These are phyloP conservation scores for Leptinotarsa undecemlineata DNA, from an alignment of 1,140 invertebrate genomes.

Conservation along the genomic window DNA sequence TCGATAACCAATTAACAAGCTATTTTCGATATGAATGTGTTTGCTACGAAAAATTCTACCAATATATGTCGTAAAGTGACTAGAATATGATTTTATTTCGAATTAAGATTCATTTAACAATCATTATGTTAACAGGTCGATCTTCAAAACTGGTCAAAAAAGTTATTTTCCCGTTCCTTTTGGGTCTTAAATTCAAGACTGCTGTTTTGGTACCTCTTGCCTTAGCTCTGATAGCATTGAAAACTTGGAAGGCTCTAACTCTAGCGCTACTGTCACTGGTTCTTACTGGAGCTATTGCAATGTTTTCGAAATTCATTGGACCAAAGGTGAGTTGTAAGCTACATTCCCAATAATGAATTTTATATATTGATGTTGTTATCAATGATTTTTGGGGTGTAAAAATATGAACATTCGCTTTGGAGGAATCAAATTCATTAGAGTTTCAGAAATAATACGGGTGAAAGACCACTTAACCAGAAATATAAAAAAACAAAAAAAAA, in stretches of 20 bases:
- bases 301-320: constrained; percentile 78
- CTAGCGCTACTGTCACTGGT: constrained; percentile 83
- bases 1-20: no score
- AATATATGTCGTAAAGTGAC: no score
- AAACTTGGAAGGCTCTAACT: constrained; percentile 85
- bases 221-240: constrained; percentile 78
- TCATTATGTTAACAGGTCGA: constrained; percentile 37
- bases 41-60: no score
- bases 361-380: neutral
- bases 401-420: no score
- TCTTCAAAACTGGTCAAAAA: constrained; percentile 76
- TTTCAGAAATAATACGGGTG: no score
- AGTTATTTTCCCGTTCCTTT: constrained; percentile 79
- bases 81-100: no score
- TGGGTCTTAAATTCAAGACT: constrained; percentile 83
- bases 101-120: no score
- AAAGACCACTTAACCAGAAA: no score
- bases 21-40: no score
- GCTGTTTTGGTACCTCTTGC: constrained; percentile 80
- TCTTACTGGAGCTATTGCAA: constrained; percentile 76
- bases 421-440: no score
- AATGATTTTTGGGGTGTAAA: constrained; percentile 59
- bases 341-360: neutral
- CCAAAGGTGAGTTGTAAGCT: constrained; percentile 65
- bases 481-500: no score